Evolutionary conservation across 2,797 vertebrate species (phyloP), one percentile per base, ranked within the genome.

Genomic region (Sebastes miniatus): DNA sequence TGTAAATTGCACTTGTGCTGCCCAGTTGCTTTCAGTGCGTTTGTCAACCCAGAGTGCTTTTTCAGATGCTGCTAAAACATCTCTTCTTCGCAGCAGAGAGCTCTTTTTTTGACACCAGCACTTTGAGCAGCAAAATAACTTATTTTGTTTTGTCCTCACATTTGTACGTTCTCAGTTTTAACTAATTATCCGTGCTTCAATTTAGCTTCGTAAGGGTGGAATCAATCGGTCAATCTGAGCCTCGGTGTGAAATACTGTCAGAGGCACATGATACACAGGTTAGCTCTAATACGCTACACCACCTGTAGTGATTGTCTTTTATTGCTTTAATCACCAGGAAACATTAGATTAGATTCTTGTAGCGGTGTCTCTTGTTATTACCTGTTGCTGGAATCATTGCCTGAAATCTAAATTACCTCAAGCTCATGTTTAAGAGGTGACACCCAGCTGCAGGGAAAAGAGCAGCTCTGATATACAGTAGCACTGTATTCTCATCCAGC

Each of bases 301-400:
- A 79, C 18, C 62, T 64, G 47, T 50, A 9, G 57, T 31, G 66
- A 66, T 74, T 76, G 66, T 59, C 70, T 70, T 62, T 62, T 71
- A 67, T 64, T 67, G 43, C 81, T 89, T 78, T 87, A 87, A 90
- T 90, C 79, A 78, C 58, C 47, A 67, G 88, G 76, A 88, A 91
- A 77, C 73, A 11, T 83, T 79, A 69, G 69, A 87, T 76, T 69
- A 62, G 63, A 71, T 75, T 54, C 69, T 59, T 22, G 72, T 24
- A 5, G 76, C 4, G 57, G 63, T 73, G 57, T 72, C 71, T 81
- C 31, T 76, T 64, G 34, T 85, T 81, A 66, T 68, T 66, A 76
- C 83, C 64, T 73, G 64, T 83, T 84, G 68, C 75, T 36, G 20
- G 72, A 88, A 81, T 83, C 83, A 73, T 36, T 34, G 57, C 68